Evolutionary conservation across 2,113 vertebrate genomes (phyloP), one percentile per base, ranked within the genome.

Genomic region (Gasterosteus aculeatus): DNA sequence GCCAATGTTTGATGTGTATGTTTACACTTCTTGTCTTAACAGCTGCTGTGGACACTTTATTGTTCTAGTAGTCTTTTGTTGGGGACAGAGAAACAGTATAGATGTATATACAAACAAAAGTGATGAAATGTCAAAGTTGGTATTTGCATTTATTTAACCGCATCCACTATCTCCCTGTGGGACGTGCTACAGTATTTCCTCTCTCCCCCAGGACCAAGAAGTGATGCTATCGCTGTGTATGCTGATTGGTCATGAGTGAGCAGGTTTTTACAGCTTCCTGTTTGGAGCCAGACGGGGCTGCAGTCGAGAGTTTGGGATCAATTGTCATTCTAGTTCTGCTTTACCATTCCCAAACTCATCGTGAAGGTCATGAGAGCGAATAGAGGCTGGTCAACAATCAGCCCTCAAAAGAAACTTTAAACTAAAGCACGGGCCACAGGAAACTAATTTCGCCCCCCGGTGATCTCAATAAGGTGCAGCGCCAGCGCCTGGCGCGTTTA

Each of bases 241-340:
- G 38, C 58, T 54, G 74, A 81, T 65, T 66, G 63, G 76, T 44
- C 72, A 65, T 26, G 77, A 88, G 63, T 81, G 82, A 85, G 62
- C 0, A 3, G 59, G 54, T 79, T 68, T 66, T 63, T 19, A 53
- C 57, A 47, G 18, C 62, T 82, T 86, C 78, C 80, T 69, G 46
- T 81, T 68, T 58, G 41, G 41, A 68, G 61, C 56, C 79, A 72
- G 65, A 60, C 15, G 19, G 49, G 71, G 72, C 31, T 57, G 38
- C 44, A 46, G 58, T 73, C 61, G 12, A 80, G 22, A 62, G 71
- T 31, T 38, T 59, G 7, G 47, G 57, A 72, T 42, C 2, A 65
- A 65, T 54, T 59, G 26, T 33, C 11, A 84, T 69, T 22, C n/a
- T 16, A 14, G 44, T 29, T 58, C 42, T 51, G 10, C 59, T 69